Evolutionary conservation across 2,888 invertebrate species (phyloP).

Genomic region (Drosophila tripunctata): DNA sequence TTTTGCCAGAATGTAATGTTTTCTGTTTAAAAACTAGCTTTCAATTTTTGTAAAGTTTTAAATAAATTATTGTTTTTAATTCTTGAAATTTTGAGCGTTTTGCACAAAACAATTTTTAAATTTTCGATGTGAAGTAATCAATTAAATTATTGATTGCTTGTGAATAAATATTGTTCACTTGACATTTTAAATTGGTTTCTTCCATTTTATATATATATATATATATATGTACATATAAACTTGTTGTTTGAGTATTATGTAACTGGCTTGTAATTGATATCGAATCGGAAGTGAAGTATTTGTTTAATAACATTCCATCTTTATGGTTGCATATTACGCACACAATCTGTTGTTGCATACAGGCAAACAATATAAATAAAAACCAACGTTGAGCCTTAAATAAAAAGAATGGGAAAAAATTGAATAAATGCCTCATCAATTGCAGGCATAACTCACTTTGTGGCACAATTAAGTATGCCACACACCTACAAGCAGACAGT

Average conservation of each 20-base stretch:
- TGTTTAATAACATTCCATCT: slow-evolving; percentile 11
- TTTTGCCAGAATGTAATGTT: too few species aligned
- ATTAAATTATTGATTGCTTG: not conserved
- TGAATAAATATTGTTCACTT: not conserved
- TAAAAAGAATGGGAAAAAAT: slow-evolving; percentile 4
- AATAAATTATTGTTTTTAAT: not conserved
- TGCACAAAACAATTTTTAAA: not conserved
- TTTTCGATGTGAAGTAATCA: not conserved
- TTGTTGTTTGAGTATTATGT: not conserved
- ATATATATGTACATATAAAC: not conserved
- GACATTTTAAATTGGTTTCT: not conserved
- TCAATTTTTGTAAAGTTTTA: too few species aligned
- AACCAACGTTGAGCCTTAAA: slow-evolving; percentile 12
- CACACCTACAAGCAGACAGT: slow-evolving; percentile 36
- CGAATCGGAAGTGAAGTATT: not conserved
- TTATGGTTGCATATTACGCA: slow-evolving; percentile 15
- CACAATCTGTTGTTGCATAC: slow-evolving; percentile 28
- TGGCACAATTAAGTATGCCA: slow-evolving; percentile 61
- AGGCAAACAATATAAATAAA: slow-evolving; percentile 9
- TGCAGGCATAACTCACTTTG: slow-evolving; percentile 70
- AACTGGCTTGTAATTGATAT: not conserved
- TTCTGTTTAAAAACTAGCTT: too few species aligned
- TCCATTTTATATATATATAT: too few species aligned
- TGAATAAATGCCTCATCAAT: slow-evolving; percentile 40
- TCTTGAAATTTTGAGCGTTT: not conserved